These are phyloP conservation scores for Thalpophila matura DNA, from an alignment of 2,888 invertebrate genomes.

Conservation along the genomic window DNA sequence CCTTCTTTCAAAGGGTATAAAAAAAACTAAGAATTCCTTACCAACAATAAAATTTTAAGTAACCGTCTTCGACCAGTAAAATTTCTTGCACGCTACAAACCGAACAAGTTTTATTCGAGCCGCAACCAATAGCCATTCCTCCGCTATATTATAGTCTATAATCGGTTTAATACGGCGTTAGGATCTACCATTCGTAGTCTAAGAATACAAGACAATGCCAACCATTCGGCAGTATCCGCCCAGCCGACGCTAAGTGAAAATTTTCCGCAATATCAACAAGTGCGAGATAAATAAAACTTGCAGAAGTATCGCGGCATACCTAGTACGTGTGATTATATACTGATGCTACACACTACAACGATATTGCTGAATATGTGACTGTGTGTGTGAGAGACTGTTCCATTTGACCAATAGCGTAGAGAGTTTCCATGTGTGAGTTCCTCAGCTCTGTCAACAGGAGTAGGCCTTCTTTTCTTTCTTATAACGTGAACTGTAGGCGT, in stretches of 20 bases:
- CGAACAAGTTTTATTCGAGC: neutral
- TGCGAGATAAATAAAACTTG: constrained; percentile 53
- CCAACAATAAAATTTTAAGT: neutral
- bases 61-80: neutral
- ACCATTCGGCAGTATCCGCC: constrained; percentile 57
- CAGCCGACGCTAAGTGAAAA: constrained; percentile 60
- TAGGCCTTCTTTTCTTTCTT: constrained; percentile 51
- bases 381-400: constrained; percentile 2
- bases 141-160: constrained; percentile 9
- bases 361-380: neutral
- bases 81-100: constrained; percentile 8
- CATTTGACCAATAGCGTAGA: constrained; percentile 20
- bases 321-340: neutral
- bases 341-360: neutral
- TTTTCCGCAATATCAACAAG: constrained; percentile 81
- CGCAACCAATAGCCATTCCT: constrained; percentile 32
- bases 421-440: constrained; percentile 1
- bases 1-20: neutral
- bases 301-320: constrained; percentile 35
- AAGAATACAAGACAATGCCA: constrained; percentile 51
- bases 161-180: constrained; percentile 24
- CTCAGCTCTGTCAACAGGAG: neutral
- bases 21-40: neutral
- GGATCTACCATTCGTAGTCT: constrained; percentile 33
- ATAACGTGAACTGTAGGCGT: constrained; percentile 67